phyloP scores from a whole-genome alignment of 2,113 vertebrate genomes.

The Emydura subglobosa region DNA sequence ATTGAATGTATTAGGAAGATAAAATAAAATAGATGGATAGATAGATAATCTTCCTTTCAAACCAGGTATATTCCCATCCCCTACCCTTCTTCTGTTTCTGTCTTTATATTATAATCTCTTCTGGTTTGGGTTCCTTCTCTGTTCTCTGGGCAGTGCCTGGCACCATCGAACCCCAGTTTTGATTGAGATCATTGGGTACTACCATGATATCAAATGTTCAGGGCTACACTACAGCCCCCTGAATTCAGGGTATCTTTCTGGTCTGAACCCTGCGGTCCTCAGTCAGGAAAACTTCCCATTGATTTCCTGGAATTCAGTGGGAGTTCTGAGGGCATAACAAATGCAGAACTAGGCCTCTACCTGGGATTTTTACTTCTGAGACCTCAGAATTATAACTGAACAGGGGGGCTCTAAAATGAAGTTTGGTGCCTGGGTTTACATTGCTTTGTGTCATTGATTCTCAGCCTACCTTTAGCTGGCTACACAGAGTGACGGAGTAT shows the following conservation, averaged over 20 bases:
- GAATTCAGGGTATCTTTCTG: not conserved
- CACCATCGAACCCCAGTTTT: not conserved
- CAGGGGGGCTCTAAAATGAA: not conserved
- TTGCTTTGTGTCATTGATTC: not conserved
- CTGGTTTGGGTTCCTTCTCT: not conserved
- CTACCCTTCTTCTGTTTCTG: not conserved
- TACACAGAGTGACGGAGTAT: fast-evolving
- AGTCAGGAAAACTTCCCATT: not conserved
- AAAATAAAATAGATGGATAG: conserved; percentile 11
- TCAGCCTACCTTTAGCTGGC: fast-evolving
- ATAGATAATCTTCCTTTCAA: conserved; percentile 42
- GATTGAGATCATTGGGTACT: too few species aligned
- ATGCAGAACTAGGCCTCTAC: not conserved
- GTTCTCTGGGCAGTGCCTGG: not conserved
- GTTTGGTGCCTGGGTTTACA: not conserved
- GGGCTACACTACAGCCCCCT: fast-evolving
- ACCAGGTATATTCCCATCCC: not conserved
- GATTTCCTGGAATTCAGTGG: not conserved
- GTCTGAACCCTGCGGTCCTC: not conserved
- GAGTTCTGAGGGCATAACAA: not conserved
- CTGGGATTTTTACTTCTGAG: not conserved
- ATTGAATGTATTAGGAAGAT: conserved; percentile 39
- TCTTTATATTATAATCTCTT: not conserved
- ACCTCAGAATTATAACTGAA: fast-evolving
- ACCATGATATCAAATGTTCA: fast-evolving